Evolutionary conservation across 2,797 vertebrate species (phyloP), one percentile per base, ranked within the genome.

Genomic region (Thamnophis elegans): DNA sequence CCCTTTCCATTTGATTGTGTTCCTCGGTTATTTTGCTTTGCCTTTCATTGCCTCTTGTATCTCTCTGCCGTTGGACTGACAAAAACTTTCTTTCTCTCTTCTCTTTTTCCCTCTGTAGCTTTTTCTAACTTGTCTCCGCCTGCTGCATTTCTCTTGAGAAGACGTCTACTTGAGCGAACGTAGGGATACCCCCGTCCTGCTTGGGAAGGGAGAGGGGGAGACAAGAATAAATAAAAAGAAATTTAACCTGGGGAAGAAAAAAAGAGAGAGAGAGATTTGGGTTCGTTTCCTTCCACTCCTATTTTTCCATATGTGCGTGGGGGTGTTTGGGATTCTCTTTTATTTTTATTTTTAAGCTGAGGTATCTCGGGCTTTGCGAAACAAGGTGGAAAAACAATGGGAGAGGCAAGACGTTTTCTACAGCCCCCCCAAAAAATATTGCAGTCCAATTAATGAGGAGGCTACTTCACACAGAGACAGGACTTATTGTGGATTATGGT

Each of bases 41-140:
- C 60, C 53, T 56, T 78, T 94, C 82, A 97, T 96, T 94, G 95
- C 97, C 20, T 42, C 36, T 36, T 96, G 94, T 96, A 93, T 96
- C 96, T 1, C 85, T 60, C 36, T 53, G 89, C 87, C 62, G 62
- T 85, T 96, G 95, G 42, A 97, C 95, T 96, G 98, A 98, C 99
- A 98, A 98, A 98, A 99, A 97, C 96, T 97, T 56, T 97, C 93
- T 97, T 98, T 93, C 98, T 97, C 94, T 91, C 96, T 92, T 95
- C 90, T 96, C 94, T 94, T 85, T 94, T 94, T 98, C 96, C 98
- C 97, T 98, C 97, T 98, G 89, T 98, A 98, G 98, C 98, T 98
- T 98, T 98, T 99, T 99, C 99, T 99, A 99, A 99, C 98, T 98
- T 98, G 97, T 99, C 98, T 98, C 98, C 98, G 98, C 97, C 98